phyloP scores from a whole-genome alignment of 2,888 invertebrate genomes.

The Andricus quercusramuli region DNA sequence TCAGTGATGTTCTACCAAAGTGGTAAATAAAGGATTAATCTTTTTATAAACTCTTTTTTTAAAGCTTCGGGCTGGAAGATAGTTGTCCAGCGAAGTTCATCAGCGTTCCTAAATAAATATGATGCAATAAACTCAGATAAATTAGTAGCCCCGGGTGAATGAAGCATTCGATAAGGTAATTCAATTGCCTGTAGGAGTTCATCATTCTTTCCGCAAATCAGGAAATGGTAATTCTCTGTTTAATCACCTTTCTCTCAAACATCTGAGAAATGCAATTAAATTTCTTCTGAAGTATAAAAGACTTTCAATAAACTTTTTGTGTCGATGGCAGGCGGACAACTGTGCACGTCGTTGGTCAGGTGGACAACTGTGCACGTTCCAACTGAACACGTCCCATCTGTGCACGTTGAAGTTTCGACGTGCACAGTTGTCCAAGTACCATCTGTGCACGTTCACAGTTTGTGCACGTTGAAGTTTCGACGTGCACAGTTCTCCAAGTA shows the following conservation, averaged over 20 bases:
- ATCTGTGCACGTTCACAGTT: too few species aligned
- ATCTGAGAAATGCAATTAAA: neutral
- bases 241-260: neutral
- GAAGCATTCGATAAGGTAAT: neutral
- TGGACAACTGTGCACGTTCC: too few species aligned
- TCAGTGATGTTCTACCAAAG: neutral
- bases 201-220: slow-evolving; percentile 6
- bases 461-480: too few species aligned
- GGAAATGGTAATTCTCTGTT: neutral
- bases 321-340: too few species aligned
- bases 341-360: too few species aligned
- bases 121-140: slow-evolving; percentile 16
- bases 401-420: too few species aligned
- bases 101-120: slow-evolving; percentile 10
- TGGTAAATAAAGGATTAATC: slow-evolving; percentile 14
- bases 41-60: slow-evolving; percentile 16
- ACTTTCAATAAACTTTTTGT: too few species aligned
- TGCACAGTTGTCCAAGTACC: too few species aligned
- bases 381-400: too few species aligned
- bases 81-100: slow-evolving; percentile 17
- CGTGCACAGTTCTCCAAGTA: too few species aligned
- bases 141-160: slow-evolving; percentile 23
- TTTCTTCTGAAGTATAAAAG: neutral
- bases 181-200: neutral
- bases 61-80: neutral